These are phyloP conservation scores for Unio pictorum DNA, from an alignment of 2,888 invertebrate species.

Conservation along the genomic window DNA sequence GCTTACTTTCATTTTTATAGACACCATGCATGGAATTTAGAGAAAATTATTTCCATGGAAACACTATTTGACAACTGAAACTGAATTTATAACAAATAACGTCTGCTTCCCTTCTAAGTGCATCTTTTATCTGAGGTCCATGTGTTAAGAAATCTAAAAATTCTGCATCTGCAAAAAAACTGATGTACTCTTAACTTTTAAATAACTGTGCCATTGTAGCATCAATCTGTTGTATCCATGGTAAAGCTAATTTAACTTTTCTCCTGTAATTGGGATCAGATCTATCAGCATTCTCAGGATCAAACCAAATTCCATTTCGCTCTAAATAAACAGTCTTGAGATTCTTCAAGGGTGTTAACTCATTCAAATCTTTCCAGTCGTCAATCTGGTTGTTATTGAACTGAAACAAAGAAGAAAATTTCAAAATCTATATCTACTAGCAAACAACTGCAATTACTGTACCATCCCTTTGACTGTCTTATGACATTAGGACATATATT, in stretches of 20 bases:
- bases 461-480: background rate
- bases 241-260: constrained; percentile 90
- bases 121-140: no score
- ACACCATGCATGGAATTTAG: no score
- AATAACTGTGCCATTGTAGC: constrained; percentile 78
- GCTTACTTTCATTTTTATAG: no score
- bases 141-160: no score
- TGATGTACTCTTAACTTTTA: no score
- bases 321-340: constrained; percentile 91
- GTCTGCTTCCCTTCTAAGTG: no score
- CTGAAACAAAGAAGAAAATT: constrained; percentile 74
- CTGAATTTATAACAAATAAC: no score
- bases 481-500: background rate
- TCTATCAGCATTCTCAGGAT: constrained; percentile 71
- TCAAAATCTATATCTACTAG: background rate
- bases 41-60: no score
- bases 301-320: constrained; percentile 84
- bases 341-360: constrained; percentile 75
- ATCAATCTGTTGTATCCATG: constrained; percentile 92
- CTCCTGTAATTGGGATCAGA: constrained; percentile 88
- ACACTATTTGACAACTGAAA: no score
- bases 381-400: constrained; percentile 91
- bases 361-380: constrained; percentile 88
- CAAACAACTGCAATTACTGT: background rate
- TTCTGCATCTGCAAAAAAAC: no score